Conservation (phyloP, 2,888 invertebrate genomes). For the Disparrhopalites patrizii region DNA sequence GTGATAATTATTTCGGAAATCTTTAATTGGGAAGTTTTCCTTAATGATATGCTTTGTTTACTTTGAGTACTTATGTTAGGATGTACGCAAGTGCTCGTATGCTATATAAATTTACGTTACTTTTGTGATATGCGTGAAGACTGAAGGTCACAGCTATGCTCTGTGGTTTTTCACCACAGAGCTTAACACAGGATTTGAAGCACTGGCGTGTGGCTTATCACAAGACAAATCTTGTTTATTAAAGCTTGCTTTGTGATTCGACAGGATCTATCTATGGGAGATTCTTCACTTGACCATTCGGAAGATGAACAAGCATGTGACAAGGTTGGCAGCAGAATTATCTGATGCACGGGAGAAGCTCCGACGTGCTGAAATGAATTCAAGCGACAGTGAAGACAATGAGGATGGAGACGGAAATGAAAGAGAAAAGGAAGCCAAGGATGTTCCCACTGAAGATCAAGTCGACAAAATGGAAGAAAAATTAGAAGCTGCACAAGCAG, state of each 20-base stretch:
- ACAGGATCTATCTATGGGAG: slow-evolving; percentile 91
- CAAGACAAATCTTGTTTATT: background rate
- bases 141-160: too few relatives aligned
- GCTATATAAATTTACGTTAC: too few relatives aligned
- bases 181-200: background rate
- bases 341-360: slow-evolving; percentile 81
- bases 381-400: slow-evolving; percentile 63
- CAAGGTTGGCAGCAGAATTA: slow-evolving; percentile 70
- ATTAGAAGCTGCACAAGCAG: slow-evolving; percentile 87
- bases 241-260: background rate
- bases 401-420: slow-evolving; percentile 64
- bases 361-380: slow-evolving; percentile 64
- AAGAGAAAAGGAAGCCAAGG: slow-evolving; percentile 53
- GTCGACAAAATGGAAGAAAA: slow-evolving; percentile 95
- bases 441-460: slow-evolving; percentile 72
- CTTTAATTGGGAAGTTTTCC: too few relatives aligned
- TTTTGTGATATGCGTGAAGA: too few relatives aligned
- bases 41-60: too few relatives aligned
- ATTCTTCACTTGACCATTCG: slow-evolving; percentile 90
- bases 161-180: too few relatives aligned
- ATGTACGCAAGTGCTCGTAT: too few relatives aligned
- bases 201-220: background rate
- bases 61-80: too few relatives aligned
- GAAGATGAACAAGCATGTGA: slow-evolving; percentile 94
- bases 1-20: too few relatives aligned